Conservation (phyloP, 2,797 vertebrate species). For the Telmatherina bonti region DNA sequence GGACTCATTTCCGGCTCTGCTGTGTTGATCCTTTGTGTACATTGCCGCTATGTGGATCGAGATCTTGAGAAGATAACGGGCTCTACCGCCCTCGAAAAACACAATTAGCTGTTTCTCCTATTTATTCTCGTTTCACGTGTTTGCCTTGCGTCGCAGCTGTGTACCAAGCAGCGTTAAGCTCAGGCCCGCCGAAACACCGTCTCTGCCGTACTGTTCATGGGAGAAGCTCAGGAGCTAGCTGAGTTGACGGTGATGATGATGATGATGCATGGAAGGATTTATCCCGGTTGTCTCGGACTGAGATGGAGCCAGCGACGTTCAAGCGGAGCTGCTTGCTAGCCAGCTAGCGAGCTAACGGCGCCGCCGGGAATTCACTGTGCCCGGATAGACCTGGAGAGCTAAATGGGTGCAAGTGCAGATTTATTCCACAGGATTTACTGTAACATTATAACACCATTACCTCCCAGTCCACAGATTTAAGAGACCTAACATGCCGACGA, state of each 20-base stretch:
- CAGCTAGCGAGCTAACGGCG: conserved; percentile 65
- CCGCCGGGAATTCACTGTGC: conserved; percentile 38
- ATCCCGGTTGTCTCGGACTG: conserved; percentile 73
- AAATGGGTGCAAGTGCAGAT: conserved; percentile 60
- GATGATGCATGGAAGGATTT: conserved; percentile 74
- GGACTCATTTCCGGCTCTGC: neutral
- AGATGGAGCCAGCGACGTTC: conserved; percentile 75
- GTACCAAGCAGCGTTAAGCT: neutral
- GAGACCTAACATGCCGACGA: conserved; percentile 50
- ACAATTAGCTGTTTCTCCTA: conserved; percentile 2
- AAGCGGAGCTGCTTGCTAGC: conserved; percentile 69
- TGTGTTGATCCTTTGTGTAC: conserved; percentile 32
- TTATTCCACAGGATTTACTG: conserved; percentile 24
- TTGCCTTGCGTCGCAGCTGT: neutral
- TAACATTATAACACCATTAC: conserved; percentile 36
- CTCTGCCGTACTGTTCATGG: conserved; percentile 14
- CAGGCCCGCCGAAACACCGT: conserved; percentile 1
- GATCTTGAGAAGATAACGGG: conserved; percentile 66
- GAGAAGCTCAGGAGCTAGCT: conserved; percentile 52
- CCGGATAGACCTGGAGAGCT: conserved; percentile 48
- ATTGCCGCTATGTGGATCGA: conserved; percentile 41
- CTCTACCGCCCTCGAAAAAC: conserved; percentile 12
- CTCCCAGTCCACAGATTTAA: conserved; percentile 42
- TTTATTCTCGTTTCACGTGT: conserved; percentile 19
- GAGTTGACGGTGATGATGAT: conserved; percentile 48